Evolutionary conservation across 1,140 invertebrate genomes (phyloP).

Genomic region (Eriocheir sinensis): DNA sequence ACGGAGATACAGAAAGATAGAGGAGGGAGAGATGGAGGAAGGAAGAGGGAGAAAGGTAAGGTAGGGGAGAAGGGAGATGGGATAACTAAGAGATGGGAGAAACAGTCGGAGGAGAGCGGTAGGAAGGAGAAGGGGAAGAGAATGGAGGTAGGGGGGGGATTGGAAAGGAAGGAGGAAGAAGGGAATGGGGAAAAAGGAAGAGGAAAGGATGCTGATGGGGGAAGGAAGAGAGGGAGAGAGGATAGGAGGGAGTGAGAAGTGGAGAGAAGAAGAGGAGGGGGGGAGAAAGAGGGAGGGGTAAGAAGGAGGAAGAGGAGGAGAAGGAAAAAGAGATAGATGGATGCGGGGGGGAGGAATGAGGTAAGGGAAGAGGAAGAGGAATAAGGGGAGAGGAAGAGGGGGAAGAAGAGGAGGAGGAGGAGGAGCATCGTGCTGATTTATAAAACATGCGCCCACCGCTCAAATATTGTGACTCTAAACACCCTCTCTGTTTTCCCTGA

Average conservation of each 20-base stretch:
- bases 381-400: background rate
- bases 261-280: background rate
- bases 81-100: too few relatives aligned
- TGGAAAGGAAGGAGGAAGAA: background rate
- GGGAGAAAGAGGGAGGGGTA: background rate
- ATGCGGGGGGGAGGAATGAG: background rate
- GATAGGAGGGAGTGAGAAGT: background rate
- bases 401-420: conserved; percentile 47
- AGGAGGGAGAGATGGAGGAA: too few relatives aligned
- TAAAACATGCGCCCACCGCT: conserved; percentile 66
- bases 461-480: conserved; percentile 72
- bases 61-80: background rate
- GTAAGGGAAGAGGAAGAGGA: background rate
- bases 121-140: background rate
- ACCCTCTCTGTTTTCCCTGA: conserved; percentile 61
- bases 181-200: background rate
- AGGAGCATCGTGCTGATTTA: conserved; percentile 58
- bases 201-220: background rate
- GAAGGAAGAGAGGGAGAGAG: background rate
- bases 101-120: background rate
- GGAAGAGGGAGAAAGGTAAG: background rate
- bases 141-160: background rate
- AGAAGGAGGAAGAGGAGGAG: background rate
- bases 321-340: background rate
- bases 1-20: too few relatives aligned